Evolutionary conservation across 2,797 vertebrate genomes (phyloP), one percentile per base, ranked within the genome.

Genomic region (Menidia menidia): DNA sequence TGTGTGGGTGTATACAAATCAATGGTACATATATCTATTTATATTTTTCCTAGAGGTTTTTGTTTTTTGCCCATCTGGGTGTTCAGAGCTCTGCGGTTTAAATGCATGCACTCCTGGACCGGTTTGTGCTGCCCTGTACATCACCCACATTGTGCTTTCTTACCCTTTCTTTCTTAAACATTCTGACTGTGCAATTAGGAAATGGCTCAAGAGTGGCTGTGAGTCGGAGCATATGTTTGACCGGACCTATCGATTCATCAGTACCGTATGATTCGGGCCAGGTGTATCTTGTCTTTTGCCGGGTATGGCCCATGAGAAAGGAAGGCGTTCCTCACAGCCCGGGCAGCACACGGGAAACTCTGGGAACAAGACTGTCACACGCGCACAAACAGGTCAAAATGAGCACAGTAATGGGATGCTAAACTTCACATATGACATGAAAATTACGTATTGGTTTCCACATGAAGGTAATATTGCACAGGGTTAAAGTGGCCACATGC

Each of bases 201-300:
- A 0, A 2, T 2, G 57, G 51, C 58, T 73, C 42, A 72, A 59
- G 33, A 61, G 42, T 66, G 65, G 58, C 68, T 63, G 60, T 69
- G 75, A 80, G 71, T 74, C 45, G 58, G 43, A 65, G 52, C 48
- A 15, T 52, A 77, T 57, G 80, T 80, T 75, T 80, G 66, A 78
- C 59, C 10, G 55, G 76, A 78, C 70, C 67, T 68, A 86, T 78
- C 10, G 67, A 89, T 81, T 81, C 33, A 71, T 51, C 7, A 31
- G 80, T 87, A 95, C 94, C 94, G 92, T 88, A 93, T 95, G 92
- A 98, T 96, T 62, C 97, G 95, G 78, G 95, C 96, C 82, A 97
- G 94, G 90, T 97, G 97, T 63, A 97, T 96, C 88, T 97, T 96
- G 94, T 99, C 97, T 91, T 97, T 97, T 55, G 98, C 96, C 64